These are phyloP conservation scores for Eufriesea mexicana DNA, from an alignment of 1,140 invertebrate species.

Conservation along the genomic window DNA sequence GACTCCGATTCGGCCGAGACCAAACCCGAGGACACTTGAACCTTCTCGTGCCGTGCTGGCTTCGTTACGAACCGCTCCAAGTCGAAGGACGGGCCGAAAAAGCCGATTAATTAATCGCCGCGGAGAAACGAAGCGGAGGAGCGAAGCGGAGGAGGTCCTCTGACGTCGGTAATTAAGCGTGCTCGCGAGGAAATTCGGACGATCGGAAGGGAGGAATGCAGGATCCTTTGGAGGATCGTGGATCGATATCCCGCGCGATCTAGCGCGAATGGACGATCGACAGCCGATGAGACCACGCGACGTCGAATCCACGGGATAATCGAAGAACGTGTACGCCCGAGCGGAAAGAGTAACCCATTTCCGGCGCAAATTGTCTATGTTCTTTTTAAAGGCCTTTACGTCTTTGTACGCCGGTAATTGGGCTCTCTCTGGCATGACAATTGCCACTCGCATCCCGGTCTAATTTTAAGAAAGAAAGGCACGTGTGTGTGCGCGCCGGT, in stretches of 20 bases:
- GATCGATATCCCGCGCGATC: too few species aligned
- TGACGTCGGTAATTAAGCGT: not conserved
- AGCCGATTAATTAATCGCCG: not conserved
- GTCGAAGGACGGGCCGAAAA: not conserved
- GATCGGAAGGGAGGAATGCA: too few species aligned
- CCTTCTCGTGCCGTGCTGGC: too few species aligned
- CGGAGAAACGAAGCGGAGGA: too few species aligned
- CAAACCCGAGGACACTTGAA: not conserved
- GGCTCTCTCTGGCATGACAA: conserved; percentile 38
- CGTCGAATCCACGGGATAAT: not conserved
- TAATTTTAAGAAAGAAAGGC: conserved; percentile 41
- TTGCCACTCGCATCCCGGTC: conserved; percentile 47
- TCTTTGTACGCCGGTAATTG: conserved; percentile 44
- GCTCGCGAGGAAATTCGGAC: not conserved
- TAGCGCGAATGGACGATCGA: not conserved
- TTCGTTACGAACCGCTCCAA: too few species aligned
- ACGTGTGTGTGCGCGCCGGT: not conserved
- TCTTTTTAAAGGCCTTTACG: conserved; percentile 46
- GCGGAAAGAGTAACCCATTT: conserved; percentile 15
- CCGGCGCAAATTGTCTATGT: conserved; percentile 42
- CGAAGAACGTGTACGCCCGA: not conserved
- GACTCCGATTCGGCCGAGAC: too few species aligned
- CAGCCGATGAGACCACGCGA: not conserved
- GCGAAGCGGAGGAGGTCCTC: not conserved
- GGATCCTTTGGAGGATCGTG: too few species aligned